Percentiles rank a stretch among this genome's conserved stretches.
Evolutionary conservation across 2,797 vertebrate species (phyloP).

Genomic region (Prunella strophiata): DNA sequence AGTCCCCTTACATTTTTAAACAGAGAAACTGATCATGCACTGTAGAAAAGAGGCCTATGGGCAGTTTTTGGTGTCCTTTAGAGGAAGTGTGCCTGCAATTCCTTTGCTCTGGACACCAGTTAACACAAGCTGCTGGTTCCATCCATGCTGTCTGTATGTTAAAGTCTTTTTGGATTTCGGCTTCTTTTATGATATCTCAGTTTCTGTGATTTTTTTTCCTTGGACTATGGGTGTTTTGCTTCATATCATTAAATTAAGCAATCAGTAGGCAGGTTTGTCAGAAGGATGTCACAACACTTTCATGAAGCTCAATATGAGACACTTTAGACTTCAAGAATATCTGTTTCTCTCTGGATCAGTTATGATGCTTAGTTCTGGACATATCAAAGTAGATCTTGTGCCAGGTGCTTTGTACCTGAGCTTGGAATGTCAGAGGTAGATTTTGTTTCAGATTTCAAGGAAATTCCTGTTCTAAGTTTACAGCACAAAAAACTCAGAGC

Average conservation of each 20-base stretch:
- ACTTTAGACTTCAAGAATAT: not conserved
- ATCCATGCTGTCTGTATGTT: not conserved
- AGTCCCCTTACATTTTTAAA: not conserved
- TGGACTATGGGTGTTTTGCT: not conserved
- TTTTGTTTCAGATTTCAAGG: not conserved
- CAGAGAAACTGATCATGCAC: not conserved
- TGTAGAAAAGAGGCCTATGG: not conserved
- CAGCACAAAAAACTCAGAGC: not conserved
- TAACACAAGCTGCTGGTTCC: not conserved
- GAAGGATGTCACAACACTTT: not conserved
- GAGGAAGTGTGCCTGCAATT: not conserved
- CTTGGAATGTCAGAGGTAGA: not conserved
- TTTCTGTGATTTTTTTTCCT: not conserved
- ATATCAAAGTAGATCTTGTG: not conserved
- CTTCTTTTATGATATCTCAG: not conserved
- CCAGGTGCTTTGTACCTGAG: not conserved
- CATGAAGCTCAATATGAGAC: not conserved
- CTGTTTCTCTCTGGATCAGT: not conserved
- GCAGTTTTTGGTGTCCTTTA: not conserved
- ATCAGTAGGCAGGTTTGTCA: not conserved
- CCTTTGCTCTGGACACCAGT: not conserved
- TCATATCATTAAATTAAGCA: not conserved
- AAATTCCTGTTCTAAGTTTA: not conserved
- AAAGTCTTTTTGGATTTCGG: not conserved
- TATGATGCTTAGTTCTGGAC: not conserved